phyloP scores from a whole-genome alignment of 1,140 invertebrate genomes.

The Antheraea mylitta region DNA sequence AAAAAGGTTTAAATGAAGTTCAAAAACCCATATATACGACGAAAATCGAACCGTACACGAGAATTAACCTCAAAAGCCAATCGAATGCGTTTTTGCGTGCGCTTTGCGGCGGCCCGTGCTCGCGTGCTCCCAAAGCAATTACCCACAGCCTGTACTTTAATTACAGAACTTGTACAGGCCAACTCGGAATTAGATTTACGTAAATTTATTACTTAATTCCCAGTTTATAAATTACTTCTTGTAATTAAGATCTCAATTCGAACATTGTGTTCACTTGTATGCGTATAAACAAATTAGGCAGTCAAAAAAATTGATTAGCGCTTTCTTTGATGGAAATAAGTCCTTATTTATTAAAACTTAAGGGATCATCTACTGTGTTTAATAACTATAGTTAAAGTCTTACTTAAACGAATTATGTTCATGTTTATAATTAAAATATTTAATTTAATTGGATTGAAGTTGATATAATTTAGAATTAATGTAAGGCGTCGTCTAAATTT shows the following conservation, averaged over 20 bases:
- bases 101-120: constrained; percentile 13
- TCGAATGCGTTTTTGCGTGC: constrained; percentile 28
- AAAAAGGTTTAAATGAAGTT: not conserved
- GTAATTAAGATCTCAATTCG: constrained; percentile 26
- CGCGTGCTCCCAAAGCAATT: constrained; percentile 32
- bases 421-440: too few species aligned
- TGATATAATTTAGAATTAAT: too few species aligned
- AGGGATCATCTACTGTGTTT: too few species aligned
- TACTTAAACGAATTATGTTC: too few species aligned
- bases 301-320: not conserved
- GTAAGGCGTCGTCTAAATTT: too few species aligned
- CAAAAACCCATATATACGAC: not conserved
- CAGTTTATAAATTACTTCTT: constrained; percentile 29
- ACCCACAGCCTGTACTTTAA: constrained; percentile 28
- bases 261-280: constrained; percentile 11
- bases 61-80: not conserved
- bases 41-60: not conserved
- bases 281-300: constrained; percentile 14
- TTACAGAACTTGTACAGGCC: constrained; percentile 31
- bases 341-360: too few species aligned
- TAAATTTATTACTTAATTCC: constrained; percentile 31
- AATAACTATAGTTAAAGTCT: too few species aligned
- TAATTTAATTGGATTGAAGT: too few species aligned
- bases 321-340: too few species aligned
- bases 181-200: constrained; percentile 27